These are phyloP conservation scores for Pogonophryne albipinna DNA, from an alignment of 2,797 vertebrate genomes.

Conservation along the genomic window DNA sequence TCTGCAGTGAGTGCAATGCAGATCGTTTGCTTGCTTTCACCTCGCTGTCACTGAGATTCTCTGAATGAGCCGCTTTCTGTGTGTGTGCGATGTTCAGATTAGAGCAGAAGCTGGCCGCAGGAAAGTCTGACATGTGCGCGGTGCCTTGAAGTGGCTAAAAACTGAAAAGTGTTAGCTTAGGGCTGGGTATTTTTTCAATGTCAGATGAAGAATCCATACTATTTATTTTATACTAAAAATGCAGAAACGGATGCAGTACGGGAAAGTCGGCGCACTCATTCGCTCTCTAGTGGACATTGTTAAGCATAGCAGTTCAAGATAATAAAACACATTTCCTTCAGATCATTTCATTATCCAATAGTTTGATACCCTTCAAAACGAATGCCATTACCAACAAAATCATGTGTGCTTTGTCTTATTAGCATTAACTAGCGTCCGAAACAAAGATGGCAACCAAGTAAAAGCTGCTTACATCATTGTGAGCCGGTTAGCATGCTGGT, in stretches of 20 bases:
- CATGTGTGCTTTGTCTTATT: no score
- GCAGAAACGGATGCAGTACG: background rate
- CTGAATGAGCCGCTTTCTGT: constrained; percentile 1
- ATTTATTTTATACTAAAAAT: background rate
- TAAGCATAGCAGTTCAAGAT: background rate
- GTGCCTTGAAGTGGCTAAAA: constrained; percentile 61
- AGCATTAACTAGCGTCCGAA: no score
- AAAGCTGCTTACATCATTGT: no score
- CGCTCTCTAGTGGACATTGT: background rate
- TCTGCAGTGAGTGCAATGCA: constrained; percentile 48
- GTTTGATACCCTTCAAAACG: no score
- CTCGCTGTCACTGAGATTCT: constrained; percentile 31
- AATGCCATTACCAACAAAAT: no score
- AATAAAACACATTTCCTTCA: no score
- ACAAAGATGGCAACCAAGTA: no score
- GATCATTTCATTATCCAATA: no score
- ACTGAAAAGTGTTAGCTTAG: constrained; percentile 30
- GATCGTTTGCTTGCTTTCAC: constrained; percentile 22
- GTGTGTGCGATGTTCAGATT: background rate
- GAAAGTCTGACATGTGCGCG: constrained; percentile 17
- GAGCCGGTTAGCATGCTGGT: background rate
- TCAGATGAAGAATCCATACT: constrained; percentile 21
- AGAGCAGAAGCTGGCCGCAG: constrained; percentile 11
- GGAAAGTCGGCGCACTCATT: background rate
- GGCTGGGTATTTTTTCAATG: constrained; percentile 57